phyloP scores from a whole-genome alignment of 2,113 vertebrate species.

The Athene cunicularia region DNA sequence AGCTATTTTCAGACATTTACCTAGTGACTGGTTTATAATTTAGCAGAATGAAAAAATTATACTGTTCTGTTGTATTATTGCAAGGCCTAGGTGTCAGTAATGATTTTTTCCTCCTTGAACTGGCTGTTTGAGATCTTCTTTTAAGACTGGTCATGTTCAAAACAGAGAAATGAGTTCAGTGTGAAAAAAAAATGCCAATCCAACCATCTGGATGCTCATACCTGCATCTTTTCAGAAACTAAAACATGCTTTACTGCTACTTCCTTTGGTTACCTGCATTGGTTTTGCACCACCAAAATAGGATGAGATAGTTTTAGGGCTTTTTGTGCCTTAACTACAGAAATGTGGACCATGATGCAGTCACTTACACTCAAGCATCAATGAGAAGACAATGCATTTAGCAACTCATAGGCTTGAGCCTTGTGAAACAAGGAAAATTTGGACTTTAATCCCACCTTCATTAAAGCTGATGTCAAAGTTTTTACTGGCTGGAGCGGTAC shows the following conservation, averaged over 20 bases:
- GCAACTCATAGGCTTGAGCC: background rate
- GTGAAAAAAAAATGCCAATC: background rate
- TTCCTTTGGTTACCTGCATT: background rate
- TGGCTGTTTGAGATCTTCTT: background rate
- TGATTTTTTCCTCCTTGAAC: background rate
- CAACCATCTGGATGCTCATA: background rate
- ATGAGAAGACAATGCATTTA: background rate
- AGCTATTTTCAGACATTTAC: background rate
- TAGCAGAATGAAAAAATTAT: background rate
- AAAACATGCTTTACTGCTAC: background rate
- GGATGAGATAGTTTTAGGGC: background rate
- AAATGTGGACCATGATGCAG: background rate
- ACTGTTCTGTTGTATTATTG: background rate
- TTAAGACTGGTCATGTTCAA: background rate
- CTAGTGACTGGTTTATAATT: background rate
- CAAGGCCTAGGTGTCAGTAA: background rate
- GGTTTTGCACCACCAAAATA: background rate
- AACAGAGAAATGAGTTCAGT: background rate
- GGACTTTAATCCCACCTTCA: background rate
- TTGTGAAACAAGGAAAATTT: background rate
- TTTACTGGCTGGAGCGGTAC: background rate
- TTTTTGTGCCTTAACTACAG: background rate
- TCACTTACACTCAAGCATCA: background rate
- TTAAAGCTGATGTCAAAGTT: background rate
- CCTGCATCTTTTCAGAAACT: background rate